Conservation (phyloP, 2,113 vertebrate species). For the Lucifuga dentata region DNA sequence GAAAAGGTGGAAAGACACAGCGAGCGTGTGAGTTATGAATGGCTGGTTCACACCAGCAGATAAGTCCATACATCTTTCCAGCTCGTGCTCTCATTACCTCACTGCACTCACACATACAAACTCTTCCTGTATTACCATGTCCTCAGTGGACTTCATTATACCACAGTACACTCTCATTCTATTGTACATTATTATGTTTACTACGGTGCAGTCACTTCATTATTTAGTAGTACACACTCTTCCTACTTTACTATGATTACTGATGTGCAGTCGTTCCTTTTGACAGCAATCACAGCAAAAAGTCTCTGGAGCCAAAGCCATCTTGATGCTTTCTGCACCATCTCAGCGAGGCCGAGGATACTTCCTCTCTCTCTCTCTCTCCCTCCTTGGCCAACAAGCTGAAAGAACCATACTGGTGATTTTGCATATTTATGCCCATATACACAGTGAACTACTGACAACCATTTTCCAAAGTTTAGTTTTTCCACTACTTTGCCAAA, state of each 20-base stretch:
- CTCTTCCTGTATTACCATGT: slow-evolving; percentile 2
- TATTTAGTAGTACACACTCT: slow-evolving; percentile 61
- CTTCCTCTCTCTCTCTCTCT: slow-evolving; percentile 2
- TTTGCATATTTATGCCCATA: too few species aligned
- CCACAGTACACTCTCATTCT: neutral
- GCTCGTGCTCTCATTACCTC: neutral
- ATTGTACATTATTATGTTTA: slow-evolving; percentile 40
- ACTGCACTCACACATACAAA: slow-evolving; percentile 1
- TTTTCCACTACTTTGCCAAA: too few species aligned
- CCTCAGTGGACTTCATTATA: slow-evolving; percentile 16
- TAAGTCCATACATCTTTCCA: slow-evolving; percentile 8
- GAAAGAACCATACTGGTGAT: too few species aligned
- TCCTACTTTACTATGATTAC: slow-evolving; percentile 60
- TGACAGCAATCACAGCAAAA: slow-evolving; percentile 48
- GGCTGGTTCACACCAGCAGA: slow-evolving; percentile 1
- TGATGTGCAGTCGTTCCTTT: slow-evolving; percentile 62
- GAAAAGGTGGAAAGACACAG: slow-evolving; percentile 3
- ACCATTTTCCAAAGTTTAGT: too few species aligned
- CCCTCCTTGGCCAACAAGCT: slow-evolving; percentile 3
- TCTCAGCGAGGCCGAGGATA: slow-evolving; percentile 18
- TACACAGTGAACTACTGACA: too few species aligned
- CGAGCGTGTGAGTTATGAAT: slow-evolving; percentile 10
- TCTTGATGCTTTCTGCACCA: slow-evolving; percentile 8
- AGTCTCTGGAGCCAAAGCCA: slow-evolving; percentile 51
- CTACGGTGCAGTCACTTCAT: slow-evolving; percentile 56